Percentiles rank a stretch among this genome's conserved stretches.
phyloP scores from a whole-genome alignment of 2,797 vertebrate species.

The Sciaenops ocellatus region DNA sequence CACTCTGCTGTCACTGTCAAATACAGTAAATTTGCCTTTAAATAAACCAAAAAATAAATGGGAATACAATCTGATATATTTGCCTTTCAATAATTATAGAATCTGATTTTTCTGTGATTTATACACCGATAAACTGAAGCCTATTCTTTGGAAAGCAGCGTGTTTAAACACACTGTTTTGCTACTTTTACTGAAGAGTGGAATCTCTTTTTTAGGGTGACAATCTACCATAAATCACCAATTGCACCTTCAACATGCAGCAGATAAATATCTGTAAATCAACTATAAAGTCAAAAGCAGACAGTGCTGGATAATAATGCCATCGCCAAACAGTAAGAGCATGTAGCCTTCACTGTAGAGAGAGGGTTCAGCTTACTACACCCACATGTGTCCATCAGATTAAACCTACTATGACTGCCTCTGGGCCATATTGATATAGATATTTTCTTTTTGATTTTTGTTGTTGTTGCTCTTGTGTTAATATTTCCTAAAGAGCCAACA shows the following conservation, averaged over 20 bases:
- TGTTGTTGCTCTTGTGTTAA: background rate
- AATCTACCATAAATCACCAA: background rate
- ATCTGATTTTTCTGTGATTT: slow-evolving; percentile 1
- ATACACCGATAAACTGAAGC: background rate
- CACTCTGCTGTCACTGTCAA: slow-evolving; percentile 47
- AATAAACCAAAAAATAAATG: no score
- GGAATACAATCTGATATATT: no score
- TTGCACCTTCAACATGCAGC: background rate
- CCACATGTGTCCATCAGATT: slow-evolving; percentile 8
- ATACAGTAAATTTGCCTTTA: no score
- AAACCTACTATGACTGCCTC: background rate
- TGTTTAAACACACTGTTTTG: background rate
- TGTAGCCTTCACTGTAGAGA: background rate
- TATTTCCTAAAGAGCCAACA: slow-evolving; percentile 5
- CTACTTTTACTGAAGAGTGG: background rate
- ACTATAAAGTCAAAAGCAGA: background rate
- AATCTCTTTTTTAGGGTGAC: background rate
- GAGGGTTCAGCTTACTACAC: background rate
- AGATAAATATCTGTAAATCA: slow-evolving; percentile 8
- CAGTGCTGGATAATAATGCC: slow-evolving; percentile 6
- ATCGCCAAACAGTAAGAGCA: slow-evolving; percentile 1
- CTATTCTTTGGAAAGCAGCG: background rate
- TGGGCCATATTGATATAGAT: background rate
- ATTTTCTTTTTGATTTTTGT: background rate
- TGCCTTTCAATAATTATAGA: slow-evolving; percentile 33